Conservation (phyloP, 2,113 vertebrate genomes). For the Sylvia atricapilla region DNA sequence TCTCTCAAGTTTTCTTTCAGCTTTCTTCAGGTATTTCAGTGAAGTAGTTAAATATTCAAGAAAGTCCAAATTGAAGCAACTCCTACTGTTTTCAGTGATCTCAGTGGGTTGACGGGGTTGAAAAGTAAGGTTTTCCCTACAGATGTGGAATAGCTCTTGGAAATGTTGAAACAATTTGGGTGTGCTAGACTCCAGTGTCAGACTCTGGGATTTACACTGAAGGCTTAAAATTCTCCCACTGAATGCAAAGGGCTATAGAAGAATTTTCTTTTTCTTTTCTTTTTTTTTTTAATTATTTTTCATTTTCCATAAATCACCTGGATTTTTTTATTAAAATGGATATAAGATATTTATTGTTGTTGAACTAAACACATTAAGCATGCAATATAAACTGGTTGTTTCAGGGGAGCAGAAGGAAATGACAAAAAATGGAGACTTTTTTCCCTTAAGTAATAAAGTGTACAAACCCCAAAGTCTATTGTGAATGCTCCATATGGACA, state of each 20-base stretch:
- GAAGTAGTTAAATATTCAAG: neutral
- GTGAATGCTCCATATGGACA: neutral
- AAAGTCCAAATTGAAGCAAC: neutral
- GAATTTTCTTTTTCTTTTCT: too few species aligned
- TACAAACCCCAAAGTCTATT: neutral
- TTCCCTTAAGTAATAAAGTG: neutral
- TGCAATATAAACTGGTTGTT: neutral
- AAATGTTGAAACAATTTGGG: neutral
- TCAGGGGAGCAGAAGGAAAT: neutral
- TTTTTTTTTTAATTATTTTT: neutral
- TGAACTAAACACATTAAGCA: neutral
- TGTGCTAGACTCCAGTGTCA: neutral
- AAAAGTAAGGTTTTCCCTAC: neutral
- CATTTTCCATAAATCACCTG: neutral
- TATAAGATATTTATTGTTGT: neutral
- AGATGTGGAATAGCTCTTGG: neutral
- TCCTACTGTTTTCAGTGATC: neutral
- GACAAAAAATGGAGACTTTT: neutral
- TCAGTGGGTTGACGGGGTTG: neutral
- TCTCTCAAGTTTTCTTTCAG: neutral
- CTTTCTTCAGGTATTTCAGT: neutral
- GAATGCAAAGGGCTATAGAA: neutral
- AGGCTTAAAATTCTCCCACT: neutral
- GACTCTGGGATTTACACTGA: neutral
- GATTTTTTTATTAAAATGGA: accelerated